Conservation (phyloP, 2,888 invertebrate genomes). For the Apoda limacodes region DNA sequence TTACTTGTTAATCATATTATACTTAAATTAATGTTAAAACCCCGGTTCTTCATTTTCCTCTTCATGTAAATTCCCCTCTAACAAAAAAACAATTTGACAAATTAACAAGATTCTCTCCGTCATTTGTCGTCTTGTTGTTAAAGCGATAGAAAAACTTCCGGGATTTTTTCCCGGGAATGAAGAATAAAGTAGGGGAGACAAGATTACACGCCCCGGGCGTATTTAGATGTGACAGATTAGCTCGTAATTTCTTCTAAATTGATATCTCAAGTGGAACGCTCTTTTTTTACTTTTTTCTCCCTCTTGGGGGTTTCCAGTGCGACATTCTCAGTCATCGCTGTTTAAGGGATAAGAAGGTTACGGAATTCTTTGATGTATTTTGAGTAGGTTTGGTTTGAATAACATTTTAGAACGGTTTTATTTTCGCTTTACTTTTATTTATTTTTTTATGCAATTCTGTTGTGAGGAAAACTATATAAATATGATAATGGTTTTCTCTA, state of each 20-base stretch:
- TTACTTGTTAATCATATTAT: neutral
- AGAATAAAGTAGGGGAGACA: slow-evolving; percentile 45
- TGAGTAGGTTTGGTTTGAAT: slow-evolving; percentile 24
- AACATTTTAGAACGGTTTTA: no score
- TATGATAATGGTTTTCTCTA: no score
- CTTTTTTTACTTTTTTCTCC: slow-evolving; percentile 34
- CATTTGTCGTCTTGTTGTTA: slow-evolving; percentile 29
- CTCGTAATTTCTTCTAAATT: slow-evolving; percentile 63
- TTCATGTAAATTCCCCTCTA: neutral
- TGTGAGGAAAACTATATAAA: no score
- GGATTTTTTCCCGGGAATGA: slow-evolving; percentile 31
- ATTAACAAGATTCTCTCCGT: slow-evolving; percentile 54
- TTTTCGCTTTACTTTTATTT: no score
- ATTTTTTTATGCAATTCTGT: no score
- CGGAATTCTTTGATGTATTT: slow-evolving; percentile 40
- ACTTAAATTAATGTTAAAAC: neutral
- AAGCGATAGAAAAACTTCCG: slow-evolving; percentile 20
- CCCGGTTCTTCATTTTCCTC: neutral
- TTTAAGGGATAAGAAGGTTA: slow-evolving; percentile 29
- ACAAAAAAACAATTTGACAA: slow-evolving; percentile 33
- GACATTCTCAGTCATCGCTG: slow-evolving; percentile 45
- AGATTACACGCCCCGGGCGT: slow-evolving; percentile 48
- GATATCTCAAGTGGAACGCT: slow-evolving; percentile 56
- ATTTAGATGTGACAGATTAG: slow-evolving; percentile 65
- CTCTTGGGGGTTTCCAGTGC: slow-evolving; percentile 23